Evolutionary conservation across 2,113 vertebrate genomes (phyloP).

Genomic region (Monopterus albus): DNA sequence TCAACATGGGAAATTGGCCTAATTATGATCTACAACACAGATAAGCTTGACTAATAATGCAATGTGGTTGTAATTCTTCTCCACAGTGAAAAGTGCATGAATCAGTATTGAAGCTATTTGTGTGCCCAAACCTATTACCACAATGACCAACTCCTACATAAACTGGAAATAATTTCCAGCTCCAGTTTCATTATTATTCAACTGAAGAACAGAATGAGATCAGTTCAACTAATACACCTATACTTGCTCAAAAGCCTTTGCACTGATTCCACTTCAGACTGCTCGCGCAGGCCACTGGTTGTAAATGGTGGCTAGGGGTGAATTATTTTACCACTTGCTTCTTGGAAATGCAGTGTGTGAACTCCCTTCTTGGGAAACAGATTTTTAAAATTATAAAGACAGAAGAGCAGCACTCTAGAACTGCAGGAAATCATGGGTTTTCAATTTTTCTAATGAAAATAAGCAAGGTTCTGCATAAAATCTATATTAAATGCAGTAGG

Average conservation of each 20-base stretch:
- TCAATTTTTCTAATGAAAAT: no score
- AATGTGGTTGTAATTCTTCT: slow-evolving; percentile 26
- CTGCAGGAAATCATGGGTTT: neutral
- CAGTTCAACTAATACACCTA: no score
- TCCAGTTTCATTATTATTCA: slow-evolving; percentile 18
- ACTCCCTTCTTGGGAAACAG: neutral
- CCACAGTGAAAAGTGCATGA: slow-evolving; percentile 34
- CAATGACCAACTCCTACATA: slow-evolving; percentile 29
- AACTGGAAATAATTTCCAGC: slow-evolving; percentile 24
- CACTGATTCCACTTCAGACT: no score
- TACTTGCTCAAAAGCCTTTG: no score
- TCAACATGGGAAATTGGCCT: no score
- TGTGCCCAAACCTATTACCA: slow-evolving; percentile 46
- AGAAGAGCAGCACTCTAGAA: neutral
- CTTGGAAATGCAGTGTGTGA: neutral
- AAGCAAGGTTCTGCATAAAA: no score
- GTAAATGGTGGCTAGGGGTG: no score
- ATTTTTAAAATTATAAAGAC: neutral
- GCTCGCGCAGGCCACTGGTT: no score
- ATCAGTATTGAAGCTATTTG: slow-evolving; percentile 42
- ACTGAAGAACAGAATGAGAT: no score
- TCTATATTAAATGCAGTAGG: neutral
- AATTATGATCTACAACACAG: slow-evolving; percentile 31
- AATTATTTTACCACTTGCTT: no score
- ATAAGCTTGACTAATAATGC: slow-evolving; percentile 21